Base-by-base conservation (phyloP, 2,888 invertebrate species). In the Pecten maximus region DNA sequence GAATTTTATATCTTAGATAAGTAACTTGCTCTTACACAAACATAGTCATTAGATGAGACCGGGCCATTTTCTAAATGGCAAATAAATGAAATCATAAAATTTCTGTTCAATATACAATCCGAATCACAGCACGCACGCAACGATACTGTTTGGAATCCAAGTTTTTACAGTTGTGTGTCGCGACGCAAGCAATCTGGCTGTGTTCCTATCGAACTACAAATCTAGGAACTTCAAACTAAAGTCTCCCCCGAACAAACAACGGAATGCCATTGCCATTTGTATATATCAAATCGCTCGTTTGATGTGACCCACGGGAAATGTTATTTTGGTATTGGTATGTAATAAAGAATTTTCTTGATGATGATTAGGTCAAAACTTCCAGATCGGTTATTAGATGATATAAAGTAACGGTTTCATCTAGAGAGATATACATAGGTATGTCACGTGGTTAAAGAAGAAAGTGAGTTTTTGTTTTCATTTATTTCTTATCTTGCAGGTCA, bases 61-160 rank as follows among this genome's bases (percentile, higher is more conserved):
- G 74, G 35, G 28, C 74, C 74, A 74, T 74, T 74, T 74, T 74
- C 74, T 74, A 74, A 74, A 74, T 74, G 74, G 74, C 74, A 35
- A 74, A 74, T 74, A 28, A 74, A 74, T 74, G 74, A 74, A 74
- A 74, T 74, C 28, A 74, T 74, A 74, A 74, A 74, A 35, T 1
- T 74, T 28, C 35, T 4, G 8, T 10, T 35, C 10, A 15, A 74
- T 6, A 28, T 23, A 54, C 23, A 74, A 35, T 74, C 74, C 28
- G 35, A 74, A 35, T 74, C 74, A 74, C 74, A 74, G 6, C 35
- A 35, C 10, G 74, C 74, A 74, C 74, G 74, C 74, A 3, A 74
- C 35, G 10, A 10, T 8, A 74, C 74, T 74, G 23, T 74, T 74
- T 74, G 28, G n/a, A 74, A 74, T 74, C 74, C 28, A 35, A 74